These are phyloP conservation scores for Dermolepida albohirtum DNA, from an alignment of 2,888 invertebrate species.

Conservation along the genomic window DNA sequence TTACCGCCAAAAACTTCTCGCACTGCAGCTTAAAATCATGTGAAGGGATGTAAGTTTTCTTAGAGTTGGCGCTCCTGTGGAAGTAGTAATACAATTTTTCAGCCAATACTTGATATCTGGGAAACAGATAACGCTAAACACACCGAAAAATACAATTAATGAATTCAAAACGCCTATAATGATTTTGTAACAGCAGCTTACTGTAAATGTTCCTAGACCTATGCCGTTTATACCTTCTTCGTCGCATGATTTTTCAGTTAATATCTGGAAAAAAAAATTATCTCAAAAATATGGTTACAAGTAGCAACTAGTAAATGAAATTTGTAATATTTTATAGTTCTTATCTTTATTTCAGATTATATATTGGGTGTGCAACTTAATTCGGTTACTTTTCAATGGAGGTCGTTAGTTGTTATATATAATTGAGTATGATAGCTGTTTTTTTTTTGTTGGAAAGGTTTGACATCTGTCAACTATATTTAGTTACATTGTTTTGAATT, in stretches of 20 bases:
- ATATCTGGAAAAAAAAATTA: conserved; percentile 70
- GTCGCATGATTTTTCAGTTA: conserved; percentile 76
- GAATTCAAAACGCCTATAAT: conserved; percentile 48
- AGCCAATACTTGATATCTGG: conserved; percentile 80
- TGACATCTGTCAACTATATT: too few species aligned
- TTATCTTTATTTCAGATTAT: too few species aligned
- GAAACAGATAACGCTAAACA: conserved; percentile 79
- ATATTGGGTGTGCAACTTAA: too few species aligned
- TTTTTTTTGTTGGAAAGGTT: too few species aligned
- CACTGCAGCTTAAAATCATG: conserved; percentile 79
- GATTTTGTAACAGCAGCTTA: conserved; percentile 59
- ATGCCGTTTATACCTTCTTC: conserved; percentile 80
- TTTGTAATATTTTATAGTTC: too few species aligned
- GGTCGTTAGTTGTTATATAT: too few species aligned
- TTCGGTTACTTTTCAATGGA: too few species aligned
- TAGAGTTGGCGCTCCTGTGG: conserved; percentile 71
- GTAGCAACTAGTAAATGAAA: too few species aligned
- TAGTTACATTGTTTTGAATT: too few species aligned
- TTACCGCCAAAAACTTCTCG: conserved; percentile 71
- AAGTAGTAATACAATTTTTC: conserved; percentile 76
- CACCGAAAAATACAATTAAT: conserved; percentile 45
- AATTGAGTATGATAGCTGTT: too few species aligned
- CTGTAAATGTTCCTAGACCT: conserved; percentile 74
- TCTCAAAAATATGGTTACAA: too few species aligned
- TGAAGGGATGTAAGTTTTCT: conserved; percentile 72